Evolutionary conservation across 1,140 invertebrate genomes (phyloP), one percentile per base, ranked within the genome.

Genomic region (Tribolium castaneum): DNA sequence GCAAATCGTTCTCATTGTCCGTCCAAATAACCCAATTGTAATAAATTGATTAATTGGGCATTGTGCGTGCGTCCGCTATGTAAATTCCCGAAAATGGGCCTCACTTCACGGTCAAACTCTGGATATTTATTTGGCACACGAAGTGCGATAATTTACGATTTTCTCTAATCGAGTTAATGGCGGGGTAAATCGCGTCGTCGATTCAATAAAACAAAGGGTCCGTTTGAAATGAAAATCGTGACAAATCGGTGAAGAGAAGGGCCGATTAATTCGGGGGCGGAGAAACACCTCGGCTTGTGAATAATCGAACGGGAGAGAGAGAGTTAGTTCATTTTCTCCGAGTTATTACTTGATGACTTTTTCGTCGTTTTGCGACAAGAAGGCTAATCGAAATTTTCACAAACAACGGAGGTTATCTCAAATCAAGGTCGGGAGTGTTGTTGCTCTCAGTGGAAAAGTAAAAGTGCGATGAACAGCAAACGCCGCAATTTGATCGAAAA

Each of bases 121-220:
- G 25, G 56, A 62, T n/a, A n/a, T 62, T 62, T 62, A 62, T 62
- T 10, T 22, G 56, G 56, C 22, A 16, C 22, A 16, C 56, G 56
- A 25, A 30, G 56, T 25, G 56, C 14, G 16, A 62, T 62, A 62
- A 62, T 62, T 62, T 62, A 62, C 56, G 56, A 62, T 62, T 62
- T 56, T 62, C 56, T 62, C 56, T 62, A 62, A 62, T 62, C 56
- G 56, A 62, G 56, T 62, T 62, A 62, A 62, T 62, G 56, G 56
- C 56, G 56, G 56, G 56, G 56, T 62, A 62, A 62, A 62, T 62
- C 56, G 56, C 56, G 56, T 62, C 56, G 19, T 62, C 56, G 56
- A 62, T 62, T 62, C 56, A 62, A 62, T 62, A 62, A 62, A 62
- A 62, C 56, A 62, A 62, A 30, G 25, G 25, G 25, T 30, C 25